Base-by-base conservation (phyloP, 1,140 invertebrate genomes). In the Drosophila novamexicana region DNA sequence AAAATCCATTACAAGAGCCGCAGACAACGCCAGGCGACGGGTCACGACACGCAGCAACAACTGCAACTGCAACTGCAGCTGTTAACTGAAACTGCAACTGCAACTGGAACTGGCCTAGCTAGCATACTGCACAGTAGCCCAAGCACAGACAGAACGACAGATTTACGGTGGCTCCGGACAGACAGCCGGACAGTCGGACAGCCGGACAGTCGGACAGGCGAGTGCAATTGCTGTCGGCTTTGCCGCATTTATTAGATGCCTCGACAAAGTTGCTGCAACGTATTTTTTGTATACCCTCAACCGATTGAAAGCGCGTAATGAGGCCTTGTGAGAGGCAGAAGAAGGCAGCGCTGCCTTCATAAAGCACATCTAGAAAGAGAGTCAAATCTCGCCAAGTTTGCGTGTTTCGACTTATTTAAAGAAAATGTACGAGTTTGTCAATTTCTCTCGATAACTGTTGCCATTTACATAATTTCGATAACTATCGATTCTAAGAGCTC, bases 1-100 rank as follows among this genome's bases (percentile, higher is more conserved):
- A 74, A 85, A 85, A 81, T 74, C 71, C 83, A 86, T 82, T 79
- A 79, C 75, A 81, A 53, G 4, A 12, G 12, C 42, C 44, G 44
- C n/a, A 37, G 32, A 53, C 50, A 4, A 10, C 39, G 52, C 10
- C 57, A 49, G 40, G 54, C 64, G 34, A 18, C 57, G 52, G 65
- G 54, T 59, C 66, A 75, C 64, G 58, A 68, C 75, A 85, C 70
- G 78, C 73, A 84, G 39, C 49, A 37, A 14, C 44, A 58, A 32
- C 34, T 47, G 29, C 7, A 57, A 54, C 36, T 40, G 7, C 7
- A 34, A 44, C 39, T 40, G 39, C 22, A 29, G 22, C 22, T 29
- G 22, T 2, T 29, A 29, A 29, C 4, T 29, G 12, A 0, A 2
- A 37, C 8, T 5, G 6, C 7, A 34, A 44, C 39, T 40, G 39